phyloP scores from a whole-genome alignment of 2,797 vertebrate species.

The Ciconia nigra region DNA sequence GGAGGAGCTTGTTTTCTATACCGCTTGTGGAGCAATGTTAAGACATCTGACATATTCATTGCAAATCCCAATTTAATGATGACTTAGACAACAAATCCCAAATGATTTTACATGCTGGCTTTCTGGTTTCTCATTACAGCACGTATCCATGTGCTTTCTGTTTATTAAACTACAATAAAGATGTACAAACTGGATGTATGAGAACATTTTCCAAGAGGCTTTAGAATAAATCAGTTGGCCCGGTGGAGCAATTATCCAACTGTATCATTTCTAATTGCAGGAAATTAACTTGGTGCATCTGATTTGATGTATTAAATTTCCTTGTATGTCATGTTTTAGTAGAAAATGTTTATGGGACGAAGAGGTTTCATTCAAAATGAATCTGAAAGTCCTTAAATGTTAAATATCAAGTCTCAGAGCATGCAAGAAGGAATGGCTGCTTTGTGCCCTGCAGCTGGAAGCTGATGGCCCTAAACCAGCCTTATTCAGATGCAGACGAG shows the following conservation, averaged over 20 bases:
- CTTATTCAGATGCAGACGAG: neutral
- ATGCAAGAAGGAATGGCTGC: neutral
- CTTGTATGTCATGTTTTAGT: neutral
- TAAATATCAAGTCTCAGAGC: neutral
- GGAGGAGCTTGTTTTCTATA: conserved; percentile 44
- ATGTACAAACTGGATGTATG: neutral
- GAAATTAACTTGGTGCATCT: conserved; percentile 20
- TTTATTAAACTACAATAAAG: conserved; percentile 41
- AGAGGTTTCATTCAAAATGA: neutral
- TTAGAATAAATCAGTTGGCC: neutral
- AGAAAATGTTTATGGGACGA: neutral
- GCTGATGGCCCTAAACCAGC: neutral
- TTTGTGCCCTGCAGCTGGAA: neutral
- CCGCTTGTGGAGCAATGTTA: conserved; percentile 41
- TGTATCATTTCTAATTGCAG: conserved; percentile 2
- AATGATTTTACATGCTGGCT: conserved; percentile 23
- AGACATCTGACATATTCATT: conserved; percentile 65
- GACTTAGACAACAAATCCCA: conserved; percentile 45
- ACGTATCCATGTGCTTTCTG: conserved; percentile 24
- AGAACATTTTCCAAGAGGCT: neutral
- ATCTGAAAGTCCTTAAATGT: neutral
- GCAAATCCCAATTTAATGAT: conserved; percentile 34
- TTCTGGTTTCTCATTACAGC: conserved; percentile 27
- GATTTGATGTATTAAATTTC: conserved; percentile 25
- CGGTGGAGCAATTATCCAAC: neutral